Evolutionary conservation across 1,140 invertebrate species (phyloP).

Genomic region (Drosophila funebris): DNA sequence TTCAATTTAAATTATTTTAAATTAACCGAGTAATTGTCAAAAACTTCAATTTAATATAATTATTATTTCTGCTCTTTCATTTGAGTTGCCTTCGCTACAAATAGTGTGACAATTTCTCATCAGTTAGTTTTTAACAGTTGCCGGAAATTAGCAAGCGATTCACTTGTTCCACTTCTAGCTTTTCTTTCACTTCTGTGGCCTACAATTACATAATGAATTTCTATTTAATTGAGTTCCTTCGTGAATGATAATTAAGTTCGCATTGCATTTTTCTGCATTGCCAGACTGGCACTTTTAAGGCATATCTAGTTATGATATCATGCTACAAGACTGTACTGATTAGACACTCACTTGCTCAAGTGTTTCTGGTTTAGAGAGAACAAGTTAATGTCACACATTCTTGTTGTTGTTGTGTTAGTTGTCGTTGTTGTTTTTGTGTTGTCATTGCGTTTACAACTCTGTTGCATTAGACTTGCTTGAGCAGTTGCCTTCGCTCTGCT

Average conservation of each 20-base stretch:
- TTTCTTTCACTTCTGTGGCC: no score
- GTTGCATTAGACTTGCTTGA: conserved; percentile 30
- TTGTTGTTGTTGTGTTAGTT: conserved; percentile 20
- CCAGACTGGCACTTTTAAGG: no score
- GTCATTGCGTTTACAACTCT: conserved; percentile 54
- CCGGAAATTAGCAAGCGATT: neutral
- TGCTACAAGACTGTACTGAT: no score
- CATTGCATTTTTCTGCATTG: no score
- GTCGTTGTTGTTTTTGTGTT: conserved; percentile 45
- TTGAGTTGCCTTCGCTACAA: neutral
- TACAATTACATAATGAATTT: conserved; percentile 6
- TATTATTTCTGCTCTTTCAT: neutral
- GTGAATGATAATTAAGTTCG: no score
- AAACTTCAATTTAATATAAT: neutral
- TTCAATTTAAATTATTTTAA: no score
- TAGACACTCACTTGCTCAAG: no score
- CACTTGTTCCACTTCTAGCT: neutral
- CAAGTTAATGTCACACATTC: conserved; percentile 56
- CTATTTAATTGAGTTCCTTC: conserved; percentile 13
- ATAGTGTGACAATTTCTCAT: neutral
- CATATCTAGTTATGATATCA: no score
- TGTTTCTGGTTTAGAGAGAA: no score
- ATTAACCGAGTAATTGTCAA: no score
- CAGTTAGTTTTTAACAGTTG: neutral
- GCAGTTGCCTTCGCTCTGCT: conserved; percentile 28